Evolutionary conservation across 2,113 vertebrate species (phyloP).

Genomic region (Lepisosteus osseus): DNA sequence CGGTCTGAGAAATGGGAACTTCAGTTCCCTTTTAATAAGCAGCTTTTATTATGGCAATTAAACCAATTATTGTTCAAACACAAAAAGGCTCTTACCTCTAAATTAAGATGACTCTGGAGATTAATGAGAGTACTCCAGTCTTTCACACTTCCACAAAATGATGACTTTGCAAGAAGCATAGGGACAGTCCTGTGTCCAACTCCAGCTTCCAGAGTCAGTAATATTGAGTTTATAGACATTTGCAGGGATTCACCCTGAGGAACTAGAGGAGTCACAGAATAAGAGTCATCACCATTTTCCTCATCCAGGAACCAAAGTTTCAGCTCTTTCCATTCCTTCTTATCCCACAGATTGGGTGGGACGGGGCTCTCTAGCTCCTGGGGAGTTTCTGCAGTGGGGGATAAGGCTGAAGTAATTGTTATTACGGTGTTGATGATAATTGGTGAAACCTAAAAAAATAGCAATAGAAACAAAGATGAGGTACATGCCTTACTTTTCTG

Average conservation of each 20-base stretch:
- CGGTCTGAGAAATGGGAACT: too few relatives aligned
- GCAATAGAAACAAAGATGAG: neutral
- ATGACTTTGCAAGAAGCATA: conserved; percentile 94
- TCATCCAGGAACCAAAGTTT: conserved; percentile 97
- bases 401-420: conserved; percentile 88
- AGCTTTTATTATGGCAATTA: too few relatives aligned
- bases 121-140: conserved; percentile 93
- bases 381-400: conserved; percentile 69
- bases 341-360: conserved; percentile 80
- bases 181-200: conserved; percentile 91
- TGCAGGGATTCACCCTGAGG: conserved; percentile 79
- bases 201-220: conserved; percentile 91
- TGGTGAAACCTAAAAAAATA: conserved; percentile 81
- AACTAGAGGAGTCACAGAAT: conserved; percentile 61
- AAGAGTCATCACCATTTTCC: conserved; percentile 58
- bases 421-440: conserved; percentile 97
- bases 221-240: conserved; percentile 79
- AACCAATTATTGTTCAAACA: neutral
- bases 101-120: conserved; percentile 74
- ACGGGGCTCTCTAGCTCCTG: conserved; percentile 71
- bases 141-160: conserved; percentile 80
- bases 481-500: too few relatives aligned
- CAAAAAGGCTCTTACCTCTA: conserved; percentile 73
- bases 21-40: too few relatives aligned
- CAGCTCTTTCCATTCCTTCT: conserved; percentile 75